Evolutionary conservation across 2,113 vertebrate species (phyloP).

Genomic region (Pteronura brasiliensis): DNA sequence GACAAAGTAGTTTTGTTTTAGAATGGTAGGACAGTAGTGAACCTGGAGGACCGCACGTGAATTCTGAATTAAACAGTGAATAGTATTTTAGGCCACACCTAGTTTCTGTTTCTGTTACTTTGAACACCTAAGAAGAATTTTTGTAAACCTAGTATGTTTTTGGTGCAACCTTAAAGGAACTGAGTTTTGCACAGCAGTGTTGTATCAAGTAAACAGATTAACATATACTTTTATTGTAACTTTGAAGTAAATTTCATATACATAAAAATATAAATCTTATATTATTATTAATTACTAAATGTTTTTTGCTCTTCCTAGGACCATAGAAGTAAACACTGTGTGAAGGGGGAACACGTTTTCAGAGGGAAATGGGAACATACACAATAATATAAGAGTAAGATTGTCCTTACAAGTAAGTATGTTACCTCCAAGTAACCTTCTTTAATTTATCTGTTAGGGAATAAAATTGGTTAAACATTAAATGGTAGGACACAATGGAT

Average conservation of each 20-base stretch:
- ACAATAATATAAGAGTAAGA: neutral
- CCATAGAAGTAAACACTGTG: neutral
- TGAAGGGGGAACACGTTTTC: neutral
- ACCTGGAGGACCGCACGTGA: neutral
- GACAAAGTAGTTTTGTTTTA: neutral
- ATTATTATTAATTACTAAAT: neutral
- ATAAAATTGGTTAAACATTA: neutral
- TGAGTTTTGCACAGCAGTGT: neutral
- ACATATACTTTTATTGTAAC: neutral
- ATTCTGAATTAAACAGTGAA: neutral
- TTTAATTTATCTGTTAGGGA: neutral
- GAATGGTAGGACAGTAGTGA: neutral
- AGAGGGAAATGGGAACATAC: neutral
- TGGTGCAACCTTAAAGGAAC: neutral
- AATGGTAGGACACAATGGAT: neutral
- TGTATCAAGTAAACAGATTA: neutral
- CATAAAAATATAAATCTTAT: neutral
- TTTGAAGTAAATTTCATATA: neutral
- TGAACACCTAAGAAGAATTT: neutral
- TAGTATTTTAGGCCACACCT: neutral
- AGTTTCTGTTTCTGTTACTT: neutral
- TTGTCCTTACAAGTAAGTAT: conserved; percentile 28
- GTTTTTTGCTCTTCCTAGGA: conserved; percentile 5
- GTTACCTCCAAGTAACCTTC: neutral
- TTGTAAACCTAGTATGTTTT: neutral